Conservation (phyloP, 2,113 vertebrate genomes). For the Gulo gulo region DNA sequence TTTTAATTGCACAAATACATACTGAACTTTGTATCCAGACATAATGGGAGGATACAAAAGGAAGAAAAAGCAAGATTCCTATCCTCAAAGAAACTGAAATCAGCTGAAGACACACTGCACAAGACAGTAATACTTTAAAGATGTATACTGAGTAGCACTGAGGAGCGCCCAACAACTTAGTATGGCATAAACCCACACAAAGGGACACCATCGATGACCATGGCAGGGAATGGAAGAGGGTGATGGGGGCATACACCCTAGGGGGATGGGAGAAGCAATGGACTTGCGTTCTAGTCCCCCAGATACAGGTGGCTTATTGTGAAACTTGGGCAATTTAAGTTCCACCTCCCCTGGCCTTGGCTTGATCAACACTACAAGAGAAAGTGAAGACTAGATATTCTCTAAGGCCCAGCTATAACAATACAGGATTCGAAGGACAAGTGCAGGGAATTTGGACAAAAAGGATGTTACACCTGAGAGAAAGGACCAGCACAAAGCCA, state of each 20-base stretch:
- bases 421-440: not conserved
- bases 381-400: not conserved
- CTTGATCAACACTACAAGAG: slow-evolving; percentile 10
- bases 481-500: slow-evolving; percentile 3
- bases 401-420: not conserved
- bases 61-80: not conserved
- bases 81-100: not conserved
- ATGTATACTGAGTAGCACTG: not conserved
- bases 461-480: not conserved
- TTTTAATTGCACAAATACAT: slow-evolving; percentile 41
- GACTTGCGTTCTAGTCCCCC: not conserved
- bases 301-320: not conserved
- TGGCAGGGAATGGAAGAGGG: not conserved
- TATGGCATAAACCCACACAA: not conserved
- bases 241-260: not conserved
- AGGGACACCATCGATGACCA: not conserved
- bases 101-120: not conserved
- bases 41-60: not conserved
- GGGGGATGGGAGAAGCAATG: not conserved
- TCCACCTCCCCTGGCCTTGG: not conserved
- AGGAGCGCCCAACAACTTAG: not conserved
- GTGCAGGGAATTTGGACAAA: not conserved
- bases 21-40: not conserved
- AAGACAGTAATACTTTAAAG: not conserved
- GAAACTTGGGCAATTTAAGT: not conserved